Base-by-base conservation (phyloP, 2,113 vertebrate genomes). In the Brachypodius melanocephalos region DNA sequence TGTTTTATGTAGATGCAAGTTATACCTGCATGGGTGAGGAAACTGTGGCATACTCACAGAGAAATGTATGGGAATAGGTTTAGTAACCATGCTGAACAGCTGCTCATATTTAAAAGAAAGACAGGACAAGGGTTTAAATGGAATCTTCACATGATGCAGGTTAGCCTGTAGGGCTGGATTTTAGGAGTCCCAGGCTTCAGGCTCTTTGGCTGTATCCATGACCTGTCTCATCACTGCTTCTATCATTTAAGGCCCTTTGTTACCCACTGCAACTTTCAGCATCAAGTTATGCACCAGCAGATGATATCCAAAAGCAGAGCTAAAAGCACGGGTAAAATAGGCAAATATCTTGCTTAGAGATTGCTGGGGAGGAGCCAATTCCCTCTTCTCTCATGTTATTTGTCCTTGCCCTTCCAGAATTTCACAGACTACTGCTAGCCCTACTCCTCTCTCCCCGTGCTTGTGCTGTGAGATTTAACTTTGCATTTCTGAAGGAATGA, bases 381-480 rank as follows among this genome's bases (percentile, higher is more conserved):
- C 13, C 17, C 3, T 75, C 34, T 65, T 12, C 36, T 32, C 17
- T 83, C 62, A 43, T 67, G 59, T 59, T 51, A 71, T 17, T 13
- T 34, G 21, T 17, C 14, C 0, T 0, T 36, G 24, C 16, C 28
- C 31, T 77, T n/a, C 24, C 34, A 81, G 34, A 86, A 74, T 69
- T 43, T 85, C 65, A 61, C 13, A 31, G 38, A 65, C 61, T 49
- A 58, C 11, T 82, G 29, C 42, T 67, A 58, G 25, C 22, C 36
- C 51, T 84, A 18, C 21, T 73, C 21, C 36, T 76, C 15, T 51
- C 54, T 85, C 48, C 45, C 10, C 68, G 40, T 85, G 20, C 32
- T 66, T 71, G 17, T 67, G 32, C n/a, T 71, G 55, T 3, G 5
- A 63, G 29, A 74, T 78, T 78, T 67, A 54, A 58, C 71, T 82